Base-by-base conservation (phyloP, 2,797 vertebrate species). In the Hyperoplus lanceolatus region DNA sequence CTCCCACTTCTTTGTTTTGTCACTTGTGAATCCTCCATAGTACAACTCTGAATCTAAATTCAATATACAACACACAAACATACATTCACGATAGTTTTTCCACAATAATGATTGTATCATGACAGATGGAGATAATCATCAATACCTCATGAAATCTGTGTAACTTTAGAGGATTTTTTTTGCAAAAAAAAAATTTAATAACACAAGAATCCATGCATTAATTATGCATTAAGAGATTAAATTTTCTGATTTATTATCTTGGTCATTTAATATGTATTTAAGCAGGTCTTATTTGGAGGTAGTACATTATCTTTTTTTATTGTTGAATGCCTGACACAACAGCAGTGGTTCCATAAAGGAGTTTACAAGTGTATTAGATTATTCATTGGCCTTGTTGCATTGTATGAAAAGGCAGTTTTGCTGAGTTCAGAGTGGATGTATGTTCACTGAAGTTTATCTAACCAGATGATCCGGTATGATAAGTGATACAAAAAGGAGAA, bases 351-450 rank as follows among this genome's bases (percentile, higher is more conserved):
- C 13, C 11, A 45, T 38, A 50, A 48, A 0, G 29, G 29, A 29
- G 29, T 29, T 29, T 29, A 29, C 29, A 65, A 9, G 16, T 43
- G 39, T 62, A 65, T 21, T 39, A 9, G 8, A 38, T 49, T 46
- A 29, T 50, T 21, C 39, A 42, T 60, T 64, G 42, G 71, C 49
- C 45, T 46, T 4, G 15, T 12, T 50, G 15, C 8, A 5, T 8
- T 51, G 11, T 18, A 45, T 60, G 15, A 75, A 68, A 59, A 51
- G 21, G 3, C 29, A 46, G n/a, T 73, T 73, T 63, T 50, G 36
- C 16, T 53, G 8, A 70, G 3, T 68, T 75, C 67, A 75, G 56
- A 77, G 36, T 14, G 16, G n/a, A 72, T 5, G 53, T 7, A 29
- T 57, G 18, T 41, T 42, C 15, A 50, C 8, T 57, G 36, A 53